phyloP scores from a whole-genome alignment of 2,888 invertebrate species.

The Lasioglossum marginatum region DNA sequence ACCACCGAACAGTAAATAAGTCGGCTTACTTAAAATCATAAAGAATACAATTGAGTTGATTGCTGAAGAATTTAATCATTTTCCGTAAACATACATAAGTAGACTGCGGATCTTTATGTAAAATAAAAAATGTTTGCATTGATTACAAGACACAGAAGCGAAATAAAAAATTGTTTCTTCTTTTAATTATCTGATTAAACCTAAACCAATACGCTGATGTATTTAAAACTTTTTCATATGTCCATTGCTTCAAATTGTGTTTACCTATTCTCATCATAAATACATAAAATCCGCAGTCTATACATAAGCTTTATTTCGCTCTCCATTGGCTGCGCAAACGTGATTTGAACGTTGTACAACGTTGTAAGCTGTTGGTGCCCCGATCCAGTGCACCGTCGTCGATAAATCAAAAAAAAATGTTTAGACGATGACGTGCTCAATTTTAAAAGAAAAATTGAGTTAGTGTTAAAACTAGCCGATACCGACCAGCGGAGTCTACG shows the following conservation, averaged over 20 bases:
- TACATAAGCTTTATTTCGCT: conserved; percentile 27
- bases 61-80: conserved; percentile 44
- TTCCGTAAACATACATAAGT: conserved; percentile 29
- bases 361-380: conserved; percentile 1
- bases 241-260: too few species aligned
- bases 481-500: conserved; percentile 7
- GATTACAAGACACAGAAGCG: too few species aligned
- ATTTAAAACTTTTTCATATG: too few species aligned
- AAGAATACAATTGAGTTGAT: not conserved
- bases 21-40: not conserved
- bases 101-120: too few species aligned
- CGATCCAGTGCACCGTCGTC: not conserved
- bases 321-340: conserved; percentile 9
- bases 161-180: too few species aligned
- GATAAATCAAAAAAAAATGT: conserved; percentile 8
- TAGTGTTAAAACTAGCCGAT: not conserved
- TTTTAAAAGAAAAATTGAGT: not conserved
- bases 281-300: too few species aligned
- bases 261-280: too few species aligned
- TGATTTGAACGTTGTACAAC: conserved; percentile 23
- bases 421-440: not conserved
- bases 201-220: too few species aligned
- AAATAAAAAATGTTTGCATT: too few species aligned
- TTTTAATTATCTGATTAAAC: too few species aligned
- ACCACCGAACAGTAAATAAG: not conserved